phyloP scores from a whole-genome alignment of 2,113 vertebrate genomes.

The Lucifuga dentata region DNA sequence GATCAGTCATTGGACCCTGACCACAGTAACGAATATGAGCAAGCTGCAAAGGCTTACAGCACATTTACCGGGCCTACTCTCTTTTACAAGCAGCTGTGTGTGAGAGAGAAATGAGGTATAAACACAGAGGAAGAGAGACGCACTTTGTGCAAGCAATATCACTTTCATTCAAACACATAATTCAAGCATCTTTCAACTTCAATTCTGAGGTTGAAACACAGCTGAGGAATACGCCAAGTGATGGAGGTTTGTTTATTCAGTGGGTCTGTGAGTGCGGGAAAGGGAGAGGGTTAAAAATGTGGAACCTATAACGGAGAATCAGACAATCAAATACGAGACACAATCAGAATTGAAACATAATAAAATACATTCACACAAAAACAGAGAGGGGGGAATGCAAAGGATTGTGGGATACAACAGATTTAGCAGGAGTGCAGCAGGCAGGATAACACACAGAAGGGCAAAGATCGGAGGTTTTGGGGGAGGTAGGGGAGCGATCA shows the following conservation, averaged over 20 bases:
- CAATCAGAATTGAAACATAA: conserved; percentile 21
- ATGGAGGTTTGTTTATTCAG: conserved; percentile 53
- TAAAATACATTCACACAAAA: conserved; percentile 35
- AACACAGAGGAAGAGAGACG: conserved; percentile 34
- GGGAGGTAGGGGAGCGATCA: conserved; percentile 79
- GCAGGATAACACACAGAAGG: conserved; percentile 65
- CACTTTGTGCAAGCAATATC: conserved; percentile 53
- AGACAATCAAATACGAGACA: conserved; percentile 40
- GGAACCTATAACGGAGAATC: conserved; percentile 15
- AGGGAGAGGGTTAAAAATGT: conserved; percentile 54
- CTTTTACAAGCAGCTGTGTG: conserved; percentile 40
- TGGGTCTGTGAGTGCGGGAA: conserved; percentile 46
- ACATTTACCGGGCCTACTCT: conserved; percentile 12
- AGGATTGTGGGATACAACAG: conserved; percentile 35
- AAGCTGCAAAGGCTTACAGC: conserved; percentile 17
- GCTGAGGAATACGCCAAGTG: conserved; percentile 54
- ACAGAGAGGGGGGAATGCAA: conserved; percentile 37
- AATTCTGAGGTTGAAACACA: conserved; percentile 67
- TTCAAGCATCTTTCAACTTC: conserved; percentile 73
- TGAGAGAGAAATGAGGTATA: conserved; percentile 29
- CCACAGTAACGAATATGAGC: conserved; percentile 40
- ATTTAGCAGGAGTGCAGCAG: conserved; percentile 77
- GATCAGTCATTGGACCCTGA: conserved; percentile 50
- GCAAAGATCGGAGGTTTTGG: conserved; percentile 9
- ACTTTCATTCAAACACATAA: conserved; percentile 65